These are phyloP conservation scores for Anthopleura xanthogrammica DNA, from an alignment of 92 coral and sea anemone species.

Conservation along the genomic window DNA sequence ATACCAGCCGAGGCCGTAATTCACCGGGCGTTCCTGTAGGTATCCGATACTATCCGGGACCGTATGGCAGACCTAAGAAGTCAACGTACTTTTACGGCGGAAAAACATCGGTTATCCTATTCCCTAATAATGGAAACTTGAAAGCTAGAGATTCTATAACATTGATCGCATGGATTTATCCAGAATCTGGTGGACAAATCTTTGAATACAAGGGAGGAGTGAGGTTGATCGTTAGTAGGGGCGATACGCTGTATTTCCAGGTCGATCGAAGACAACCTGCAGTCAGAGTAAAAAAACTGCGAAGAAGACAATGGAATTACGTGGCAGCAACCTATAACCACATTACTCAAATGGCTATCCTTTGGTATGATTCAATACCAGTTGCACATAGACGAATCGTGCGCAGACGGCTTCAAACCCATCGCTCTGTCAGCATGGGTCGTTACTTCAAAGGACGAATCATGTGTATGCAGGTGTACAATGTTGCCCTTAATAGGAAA, in stretches of 20 bases:
- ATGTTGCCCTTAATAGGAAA: constrained; percentile 53
- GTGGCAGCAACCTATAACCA: constrained; percentile 58
- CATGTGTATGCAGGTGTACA: constrained; percentile 76
- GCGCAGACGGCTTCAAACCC: constrained; percentile 55
- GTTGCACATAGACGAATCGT: constrained; percentile 46
- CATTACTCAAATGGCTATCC: constrained; percentile 51
- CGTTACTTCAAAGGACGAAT: constrained; percentile 69
- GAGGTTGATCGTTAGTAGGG: constrained; percentile 45
- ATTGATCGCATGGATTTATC: constrained; percentile 69
- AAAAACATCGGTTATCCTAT: constrained; percentile 63
- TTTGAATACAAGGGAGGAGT: constrained; percentile 68
- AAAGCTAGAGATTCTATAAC: constrained; percentile 64
- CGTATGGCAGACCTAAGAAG: constrained; percentile 64
- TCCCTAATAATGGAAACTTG: constrained; percentile 70
- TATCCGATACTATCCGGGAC: constrained; percentile 69
- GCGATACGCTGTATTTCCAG: constrained; percentile 53
- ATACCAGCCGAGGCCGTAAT: constrained; percentile 71
- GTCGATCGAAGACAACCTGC: constrained; percentile 53
- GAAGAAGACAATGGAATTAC: constrained; percentile 57
- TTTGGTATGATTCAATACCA: constrained; percentile 69
- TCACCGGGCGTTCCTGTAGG: constrained; percentile 55
- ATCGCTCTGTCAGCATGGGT: constrained; percentile 66
- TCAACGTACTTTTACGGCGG: constrained; percentile 70
- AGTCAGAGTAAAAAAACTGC: constrained; percentile 31
- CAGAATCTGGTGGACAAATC: constrained; percentile 67